Evolutionary conservation across 1,140 invertebrate genomes (phyloP).

Genomic region (Heliconius congener): DNA sequence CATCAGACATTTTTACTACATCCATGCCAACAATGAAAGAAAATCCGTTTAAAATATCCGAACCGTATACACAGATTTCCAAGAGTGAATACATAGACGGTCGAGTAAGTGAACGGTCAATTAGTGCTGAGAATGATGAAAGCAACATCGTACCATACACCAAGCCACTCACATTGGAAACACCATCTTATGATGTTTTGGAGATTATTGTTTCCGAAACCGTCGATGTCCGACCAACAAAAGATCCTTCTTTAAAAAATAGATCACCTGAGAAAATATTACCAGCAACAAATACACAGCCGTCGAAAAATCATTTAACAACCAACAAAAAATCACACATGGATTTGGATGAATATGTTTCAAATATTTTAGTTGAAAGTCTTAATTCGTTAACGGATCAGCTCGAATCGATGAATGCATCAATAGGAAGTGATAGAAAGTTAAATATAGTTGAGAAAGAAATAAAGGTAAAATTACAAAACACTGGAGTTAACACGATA

Average conservation of each 20-base stretch:
- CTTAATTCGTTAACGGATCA: conserved; percentile 76
- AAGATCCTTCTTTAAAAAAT: conserved; percentile 38
- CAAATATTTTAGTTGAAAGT: conserved; percentile 78
- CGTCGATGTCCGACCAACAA: conserved; percentile 46
- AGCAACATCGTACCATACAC: conserved; percentile 51
- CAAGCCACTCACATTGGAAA: conserved; percentile 47
- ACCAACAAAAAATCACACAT: conserved; percentile 48
- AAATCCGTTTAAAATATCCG: conserved; percentile 17
- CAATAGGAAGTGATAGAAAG: conserved; percentile 67
- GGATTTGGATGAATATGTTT: conserved; percentile 78
- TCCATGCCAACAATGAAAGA: conserved; percentile 58
- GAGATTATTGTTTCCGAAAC: conserved; percentile 79
- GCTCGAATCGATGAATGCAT: conserved; percentile 75
- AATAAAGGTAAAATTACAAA: conserved; percentile 79
- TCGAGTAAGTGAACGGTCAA: conserved; percentile 51
- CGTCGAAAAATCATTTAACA: conserved; percentile 35
- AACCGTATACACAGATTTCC: conserved; percentile 32
- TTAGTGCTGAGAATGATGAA: conserved; percentile 50
- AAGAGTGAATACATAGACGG: conserved; percentile 50
- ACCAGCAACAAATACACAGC: conserved; percentile 10
- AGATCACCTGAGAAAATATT: conserved; percentile 41
- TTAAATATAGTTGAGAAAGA: conserved; percentile 79
- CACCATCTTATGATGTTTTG: conserved; percentile 65
- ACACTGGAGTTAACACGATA: conserved; percentile 76
- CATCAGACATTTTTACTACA: conserved; percentile 53